A percentile compares a stretch with the other conserved stretches of the same genome.
Conservation (phyloP, 2,113 vertebrate species). For the Eonycteris spelaea region DNA sequence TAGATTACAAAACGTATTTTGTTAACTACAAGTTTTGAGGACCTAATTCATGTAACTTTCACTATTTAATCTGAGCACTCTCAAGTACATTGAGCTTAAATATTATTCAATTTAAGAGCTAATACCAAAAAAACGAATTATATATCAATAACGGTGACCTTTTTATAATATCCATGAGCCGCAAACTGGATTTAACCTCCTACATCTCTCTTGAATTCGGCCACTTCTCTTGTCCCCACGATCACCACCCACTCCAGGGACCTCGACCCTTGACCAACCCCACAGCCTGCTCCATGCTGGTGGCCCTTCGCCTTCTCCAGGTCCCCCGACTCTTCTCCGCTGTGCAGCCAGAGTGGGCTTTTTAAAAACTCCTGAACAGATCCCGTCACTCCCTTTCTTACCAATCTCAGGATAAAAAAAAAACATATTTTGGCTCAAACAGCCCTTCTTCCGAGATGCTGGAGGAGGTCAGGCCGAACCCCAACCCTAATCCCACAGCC, state of each 20-base stretch:
- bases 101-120: not conserved
- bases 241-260: not conserved
- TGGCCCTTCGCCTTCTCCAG: not conserved
- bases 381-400: not conserved
- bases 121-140: not conserved
- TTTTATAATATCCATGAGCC: not conserved
- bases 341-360: not conserved
- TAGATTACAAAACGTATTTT: not conserved
- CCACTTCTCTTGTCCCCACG: no score
- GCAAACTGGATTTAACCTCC: not conserved
- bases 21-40: not conserved
- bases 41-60: not conserved
- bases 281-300: no score
- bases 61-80: not conserved
- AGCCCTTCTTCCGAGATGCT: not conserved
- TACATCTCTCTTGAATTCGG: not conserved
- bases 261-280: no score
- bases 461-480: not conserved
- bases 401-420: not conserved
- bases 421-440: not conserved
- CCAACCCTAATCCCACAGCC: not conserved
- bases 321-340: not conserved
- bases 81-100: not conserved
- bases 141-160: not conserved
- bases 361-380: not conserved